Percentiles rank a stretch among this genome's conserved stretches.
Evolutionary conservation across 2,888 invertebrate genomes (phyloP).

Genomic region (Plebejus argus): DNA sequence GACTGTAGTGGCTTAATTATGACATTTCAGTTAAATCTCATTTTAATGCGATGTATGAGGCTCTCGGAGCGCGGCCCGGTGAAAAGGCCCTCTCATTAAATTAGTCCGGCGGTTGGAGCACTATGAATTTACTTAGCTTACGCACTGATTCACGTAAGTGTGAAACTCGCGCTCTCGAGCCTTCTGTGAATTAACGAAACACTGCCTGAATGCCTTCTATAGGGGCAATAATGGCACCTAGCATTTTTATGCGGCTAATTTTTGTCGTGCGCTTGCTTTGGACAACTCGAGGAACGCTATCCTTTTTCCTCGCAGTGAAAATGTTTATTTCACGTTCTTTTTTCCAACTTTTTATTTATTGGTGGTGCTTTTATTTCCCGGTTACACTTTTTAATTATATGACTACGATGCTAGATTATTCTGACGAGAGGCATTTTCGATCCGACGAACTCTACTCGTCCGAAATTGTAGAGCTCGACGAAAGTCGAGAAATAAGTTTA

Average conservation of each 20-base stretch:
- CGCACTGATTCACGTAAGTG: conserved; percentile 72
- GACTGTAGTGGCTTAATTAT: conserved; percentile 54
- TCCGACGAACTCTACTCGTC: neutral
- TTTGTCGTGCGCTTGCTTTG: conserved; percentile 47
- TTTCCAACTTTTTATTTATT: conserved; percentile 27
- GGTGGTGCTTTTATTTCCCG: neutral
- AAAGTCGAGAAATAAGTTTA: neutral
- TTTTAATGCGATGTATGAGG: conserved; percentile 53
- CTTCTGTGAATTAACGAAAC: conserved; percentile 55
- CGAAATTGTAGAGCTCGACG: neutral
- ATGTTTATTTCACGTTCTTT: conserved; percentile 18
- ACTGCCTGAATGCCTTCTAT: conserved; percentile 70
- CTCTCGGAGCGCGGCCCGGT: conserved; percentile 51
- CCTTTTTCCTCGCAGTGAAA: conserved; percentile 33
- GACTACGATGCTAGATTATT: neutral
- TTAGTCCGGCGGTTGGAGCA: conserved; percentile 76
- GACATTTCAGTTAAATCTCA: conserved; percentile 57
- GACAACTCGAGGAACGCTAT: conserved; percentile 40
- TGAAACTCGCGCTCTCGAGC: conserved; percentile 71
- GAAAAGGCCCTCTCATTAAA: conserved; percentile 75
- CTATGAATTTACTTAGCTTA: conserved; percentile 66
- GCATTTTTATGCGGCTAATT: conserved; percentile 56
- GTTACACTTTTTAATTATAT: neutral
- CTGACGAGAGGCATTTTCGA: neutral
- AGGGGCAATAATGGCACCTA: conserved; percentile 64